Percentiles rank a stretch among this genome's conserved stretches.
Evolutionary conservation across 2,113 vertebrate genomes (phyloP).

Genomic region (Hystrix cristata): DNA sequence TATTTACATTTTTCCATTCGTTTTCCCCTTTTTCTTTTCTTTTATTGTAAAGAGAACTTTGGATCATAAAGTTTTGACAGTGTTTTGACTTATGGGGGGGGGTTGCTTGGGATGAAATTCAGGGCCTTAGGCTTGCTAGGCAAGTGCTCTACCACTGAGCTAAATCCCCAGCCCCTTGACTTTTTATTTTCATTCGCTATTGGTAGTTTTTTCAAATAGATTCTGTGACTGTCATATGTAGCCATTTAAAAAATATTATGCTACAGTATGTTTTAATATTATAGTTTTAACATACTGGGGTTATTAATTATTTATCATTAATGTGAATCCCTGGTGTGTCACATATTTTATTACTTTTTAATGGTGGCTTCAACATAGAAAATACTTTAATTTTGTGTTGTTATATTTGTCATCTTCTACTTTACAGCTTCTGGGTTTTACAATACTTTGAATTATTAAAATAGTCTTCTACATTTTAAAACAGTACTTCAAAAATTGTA

Average conservation of each 20-base stretch:
- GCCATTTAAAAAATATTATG: not conserved
- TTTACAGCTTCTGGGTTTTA: not conserved
- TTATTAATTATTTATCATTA: not conserved
- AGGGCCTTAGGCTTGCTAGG: too few species aligned
- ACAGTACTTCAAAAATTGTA: not conserved
- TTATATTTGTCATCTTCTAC: not conserved
- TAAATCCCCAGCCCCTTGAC: too few species aligned
- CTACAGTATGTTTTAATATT: not conserved
- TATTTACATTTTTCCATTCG: too few species aligned
- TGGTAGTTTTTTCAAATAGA: not conserved
- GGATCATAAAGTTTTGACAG: too few species aligned
- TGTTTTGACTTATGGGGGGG: too few species aligned
- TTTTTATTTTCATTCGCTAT: not conserved
- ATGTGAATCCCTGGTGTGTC: not conserved
- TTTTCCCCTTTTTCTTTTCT: too few species aligned
- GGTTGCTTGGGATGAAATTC: too few species aligned
- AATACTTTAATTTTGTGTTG: not conserved
- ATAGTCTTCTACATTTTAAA: not conserved
- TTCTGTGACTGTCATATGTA: not conserved
- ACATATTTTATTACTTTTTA: slow-evolving; percentile 1
- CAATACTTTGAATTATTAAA: not conserved
- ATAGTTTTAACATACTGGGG: not conserved
- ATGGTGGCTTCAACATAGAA: not conserved
- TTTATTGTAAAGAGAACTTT: too few species aligned
- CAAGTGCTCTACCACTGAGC: too few species aligned